These are phyloP conservation scores for Vicugna pacos DNA, from an alignment of 2,113 vertebrate genomes.

Conservation along the genomic window DNA sequence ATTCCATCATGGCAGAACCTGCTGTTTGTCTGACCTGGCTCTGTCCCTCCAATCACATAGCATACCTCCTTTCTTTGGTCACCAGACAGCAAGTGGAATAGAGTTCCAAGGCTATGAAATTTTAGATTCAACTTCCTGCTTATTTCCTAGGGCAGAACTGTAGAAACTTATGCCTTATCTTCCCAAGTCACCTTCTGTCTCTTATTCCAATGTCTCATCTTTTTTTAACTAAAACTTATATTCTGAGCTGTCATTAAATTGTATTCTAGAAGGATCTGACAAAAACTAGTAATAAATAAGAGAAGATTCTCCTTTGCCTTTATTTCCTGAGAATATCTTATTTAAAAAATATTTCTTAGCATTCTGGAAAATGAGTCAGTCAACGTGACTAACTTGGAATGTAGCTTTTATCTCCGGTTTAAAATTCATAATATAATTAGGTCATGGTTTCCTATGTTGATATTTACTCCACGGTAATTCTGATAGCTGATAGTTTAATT, in stretches of 20 bases:
- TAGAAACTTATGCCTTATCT: neutral
- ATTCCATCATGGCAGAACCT: neutral
- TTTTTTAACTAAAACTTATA: slow-evolving; percentile 42
- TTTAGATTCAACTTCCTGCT: neutral
- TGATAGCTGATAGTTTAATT: slow-evolving; percentile 85
- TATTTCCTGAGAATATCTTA: neutral
- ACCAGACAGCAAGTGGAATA: neutral
- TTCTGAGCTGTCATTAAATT: slow-evolving; percentile 36
- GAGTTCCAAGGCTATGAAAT: neutral
- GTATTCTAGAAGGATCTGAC: neutral
- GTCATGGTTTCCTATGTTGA: slow-evolving; percentile 80
- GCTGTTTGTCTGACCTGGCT: neutral
- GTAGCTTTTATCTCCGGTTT: slow-evolving; percentile 76
- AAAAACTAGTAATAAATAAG: slow-evolving; percentile 30
- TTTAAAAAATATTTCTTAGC: neutral
- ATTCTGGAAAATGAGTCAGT: slow-evolving; percentile 67
- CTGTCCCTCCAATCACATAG: neutral
- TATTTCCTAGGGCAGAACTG: neutral
- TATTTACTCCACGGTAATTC: slow-evolving; percentile 82
- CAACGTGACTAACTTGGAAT: slow-evolving; percentile 64
- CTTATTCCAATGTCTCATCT: neutral
- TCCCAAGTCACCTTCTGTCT: neutral
- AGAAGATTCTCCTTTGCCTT: neutral
- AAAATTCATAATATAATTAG: slow-evolving; percentile 85
- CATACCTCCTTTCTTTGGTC: neutral